Conservation (phyloP, 1,140 invertebrate genomes). For the Drosophila malerkotliana region DNA sequence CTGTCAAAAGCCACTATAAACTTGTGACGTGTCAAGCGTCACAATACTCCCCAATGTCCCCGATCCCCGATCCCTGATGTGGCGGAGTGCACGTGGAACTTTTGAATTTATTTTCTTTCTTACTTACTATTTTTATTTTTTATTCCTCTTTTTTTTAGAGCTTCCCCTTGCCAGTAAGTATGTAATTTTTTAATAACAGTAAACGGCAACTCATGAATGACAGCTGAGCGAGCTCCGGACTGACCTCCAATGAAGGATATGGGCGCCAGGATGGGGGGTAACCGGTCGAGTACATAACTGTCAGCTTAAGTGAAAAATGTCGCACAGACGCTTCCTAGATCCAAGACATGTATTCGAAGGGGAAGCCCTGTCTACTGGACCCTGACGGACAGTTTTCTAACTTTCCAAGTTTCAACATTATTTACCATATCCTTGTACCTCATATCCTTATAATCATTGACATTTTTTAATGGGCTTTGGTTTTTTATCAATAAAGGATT, state of each 20-base stretch:
- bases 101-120: conserved; percentile 67
- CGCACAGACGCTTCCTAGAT: conserved; percentile 55
- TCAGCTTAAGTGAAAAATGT: conserved; percentile 81
- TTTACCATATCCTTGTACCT: conserved; percentile 22
- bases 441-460: conserved; percentile 3
- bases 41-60: conserved; percentile 58
- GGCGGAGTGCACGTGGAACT: conserved; percentile 61
- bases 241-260: conserved; percentile 25
- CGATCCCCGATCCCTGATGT: neutral
- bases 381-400: conserved; percentile 41
- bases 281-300: conserved; percentile 60
- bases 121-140: conserved; percentile 4
- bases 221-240: conserved; percentile 47
- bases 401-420: conserved; percentile 66
- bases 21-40: conserved; percentile 82
- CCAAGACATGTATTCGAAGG: conserved; percentile 36
- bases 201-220: conserved; percentile 73
- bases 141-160: conserved; percentile 3
- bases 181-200: conserved; percentile 81
- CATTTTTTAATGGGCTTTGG: neutral
- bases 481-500: neutral
- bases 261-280: conserved; percentile 3
- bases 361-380: conserved; percentile 10
- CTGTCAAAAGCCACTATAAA: conserved; percentile 84
- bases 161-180: conserved; percentile 34